Evolutionary conservation across 2,888 invertebrate species (phyloP).

Genomic region (Caenorhabditis sulstoni): DNA sequence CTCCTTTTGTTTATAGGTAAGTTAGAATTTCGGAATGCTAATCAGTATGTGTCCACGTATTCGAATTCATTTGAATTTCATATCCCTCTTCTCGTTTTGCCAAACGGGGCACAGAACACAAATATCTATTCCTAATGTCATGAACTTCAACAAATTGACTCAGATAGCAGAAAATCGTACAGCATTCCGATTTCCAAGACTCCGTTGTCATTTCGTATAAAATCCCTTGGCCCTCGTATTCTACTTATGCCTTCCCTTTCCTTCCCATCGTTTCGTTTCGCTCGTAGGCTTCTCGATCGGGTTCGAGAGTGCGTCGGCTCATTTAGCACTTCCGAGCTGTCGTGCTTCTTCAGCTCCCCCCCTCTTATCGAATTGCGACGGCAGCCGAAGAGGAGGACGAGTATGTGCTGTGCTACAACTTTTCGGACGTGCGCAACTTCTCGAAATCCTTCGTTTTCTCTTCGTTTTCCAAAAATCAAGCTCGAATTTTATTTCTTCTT

Average conservation of each 20-base stretch:
- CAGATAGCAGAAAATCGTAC: too few relatives aligned
- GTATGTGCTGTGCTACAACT: not conserved
- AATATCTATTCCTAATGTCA: too few relatives aligned
- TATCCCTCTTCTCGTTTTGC: too few relatives aligned
- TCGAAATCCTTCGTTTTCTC: not conserved
- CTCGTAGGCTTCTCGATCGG: not conserved
- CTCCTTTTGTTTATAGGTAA: too few relatives aligned
- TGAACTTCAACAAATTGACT: too few relatives aligned
- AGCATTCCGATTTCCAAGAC: not conserved
- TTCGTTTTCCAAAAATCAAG: not conserved
- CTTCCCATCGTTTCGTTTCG: not conserved
- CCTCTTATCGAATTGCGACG: conserved; percentile 49
- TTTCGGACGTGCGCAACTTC: not conserved
- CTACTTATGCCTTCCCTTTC: not conserved
- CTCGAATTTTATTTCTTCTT: not conserved
- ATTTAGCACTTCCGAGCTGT: conserved; percentile 51
- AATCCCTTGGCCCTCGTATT: not conserved
- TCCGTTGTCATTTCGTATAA: not conserved
- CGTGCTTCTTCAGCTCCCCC: conserved; percentile 14
- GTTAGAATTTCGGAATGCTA: too few relatives aligned
- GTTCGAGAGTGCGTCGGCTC: conserved; percentile 35
- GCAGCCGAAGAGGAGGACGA: conserved; percentile 8
- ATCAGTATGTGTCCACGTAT: too few relatives aligned
- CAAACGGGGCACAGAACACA: too few relatives aligned
- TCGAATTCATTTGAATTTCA: too few relatives aligned